These are phyloP conservation scores for Capitella teleta DNA, from an alignment of 1,140 invertebrate genomes.

Conservation along the genomic window DNA sequence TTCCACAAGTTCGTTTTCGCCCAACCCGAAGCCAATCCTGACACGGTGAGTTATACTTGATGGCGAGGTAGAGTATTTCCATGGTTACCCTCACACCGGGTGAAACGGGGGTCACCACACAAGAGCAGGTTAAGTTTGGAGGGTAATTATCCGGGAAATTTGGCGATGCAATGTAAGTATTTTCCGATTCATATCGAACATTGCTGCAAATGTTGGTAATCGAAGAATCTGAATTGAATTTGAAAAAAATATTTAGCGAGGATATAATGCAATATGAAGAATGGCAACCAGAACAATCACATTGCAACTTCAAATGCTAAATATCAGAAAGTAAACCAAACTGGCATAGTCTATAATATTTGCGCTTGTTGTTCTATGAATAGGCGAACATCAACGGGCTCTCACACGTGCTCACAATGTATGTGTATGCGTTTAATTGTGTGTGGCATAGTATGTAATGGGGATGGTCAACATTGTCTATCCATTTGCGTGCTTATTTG, in stretches of 20 bases:
- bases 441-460: too few relatives aligned
- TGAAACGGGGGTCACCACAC: neutral
- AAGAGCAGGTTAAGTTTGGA: slow-evolving; percentile 1
- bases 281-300: neutral
- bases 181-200: neutral
- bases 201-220: neutral
- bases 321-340: neutral
- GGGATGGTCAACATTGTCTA: too few relatives aligned
- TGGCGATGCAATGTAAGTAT: slow-evolving; percentile 4
- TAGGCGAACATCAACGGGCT: neutral
- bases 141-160: slow-evolving; percentile 5
- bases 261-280: neutral
- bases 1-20: slow-evolving; percentile 1
- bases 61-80: neutral
- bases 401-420: neutral
- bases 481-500: too few relatives aligned
- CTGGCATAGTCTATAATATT: neutral
- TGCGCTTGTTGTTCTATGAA: neutral
- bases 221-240: neutral
- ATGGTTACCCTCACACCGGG: neutral
- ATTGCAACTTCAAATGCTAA: neutral
- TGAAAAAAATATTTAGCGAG: too few relatives aligned
- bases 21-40: slow-evolving; percentile 5
- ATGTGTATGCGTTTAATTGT: too few relatives aligned
- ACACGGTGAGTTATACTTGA: neutral